Evolutionary conservation across 37 sponge, comb jelly and placozoan species (phyloP).

Genomic region (Theonella swinhoei): DNA sequence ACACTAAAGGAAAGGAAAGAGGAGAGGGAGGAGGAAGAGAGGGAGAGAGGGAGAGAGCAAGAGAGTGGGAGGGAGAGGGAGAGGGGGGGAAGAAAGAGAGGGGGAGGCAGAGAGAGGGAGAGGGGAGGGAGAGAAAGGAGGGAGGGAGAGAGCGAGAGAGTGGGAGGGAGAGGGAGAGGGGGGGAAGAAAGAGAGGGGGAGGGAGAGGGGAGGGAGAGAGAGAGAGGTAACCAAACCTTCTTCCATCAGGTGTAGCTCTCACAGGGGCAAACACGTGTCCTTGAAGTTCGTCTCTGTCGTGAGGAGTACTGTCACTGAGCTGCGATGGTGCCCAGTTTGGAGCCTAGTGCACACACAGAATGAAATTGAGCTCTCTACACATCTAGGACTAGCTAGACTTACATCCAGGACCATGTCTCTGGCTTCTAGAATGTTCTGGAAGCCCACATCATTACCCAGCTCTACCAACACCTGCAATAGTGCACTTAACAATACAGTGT

Average conservation of each 20-base stretch:
- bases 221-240: no score
- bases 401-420: slow-evolving; percentile 68
- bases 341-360: background rate
- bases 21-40: background rate
- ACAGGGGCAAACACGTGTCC: slow-evolving; percentile 87
- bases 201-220: no score
- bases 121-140: no score
- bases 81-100: no score
- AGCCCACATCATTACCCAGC: slow-evolving; percentile 65
- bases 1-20: slow-evolving; percentile 58
- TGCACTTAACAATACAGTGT: no score
- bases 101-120: no score
- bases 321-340: background rate
- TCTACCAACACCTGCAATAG: slow-evolving; percentile 70
- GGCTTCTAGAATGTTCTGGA: slow-evolving; percentile 59
- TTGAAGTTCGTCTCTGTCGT: background rate
- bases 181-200: no score
- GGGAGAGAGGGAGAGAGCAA: no score
- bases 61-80: no score
- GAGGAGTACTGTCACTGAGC: background rate
- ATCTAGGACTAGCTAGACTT: background rate
- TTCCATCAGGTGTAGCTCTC: slow-evolving; percentile 26
- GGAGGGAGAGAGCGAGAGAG: no score
- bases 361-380: background rate
- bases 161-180: no score